Base-by-base conservation (phyloP, 2,888 invertebrate species). In the Branchinecta sandiegonensis region DNA sequence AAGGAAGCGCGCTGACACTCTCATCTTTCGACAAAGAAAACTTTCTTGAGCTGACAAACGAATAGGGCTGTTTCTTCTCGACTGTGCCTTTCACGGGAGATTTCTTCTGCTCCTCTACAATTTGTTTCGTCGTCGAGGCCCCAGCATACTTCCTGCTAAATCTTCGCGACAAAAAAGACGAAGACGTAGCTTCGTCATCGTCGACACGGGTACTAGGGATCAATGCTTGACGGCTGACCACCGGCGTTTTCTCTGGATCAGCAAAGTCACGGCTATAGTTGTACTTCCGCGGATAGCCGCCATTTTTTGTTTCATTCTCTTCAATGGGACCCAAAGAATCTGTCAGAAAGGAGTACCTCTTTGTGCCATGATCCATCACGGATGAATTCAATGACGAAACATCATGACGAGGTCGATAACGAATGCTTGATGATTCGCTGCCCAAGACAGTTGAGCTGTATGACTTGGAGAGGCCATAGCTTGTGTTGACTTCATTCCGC, bases 191-290 rank as follows among this genome's bases (percentile, higher is more conserved):
- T 37, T 37, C 37, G 37, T 37, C 37, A 37, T 37, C 37, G 37
- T 37, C 37, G 37, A 6, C 37, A 37, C 37, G 37, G 37, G 37
- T 37, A 37, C 37, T 5, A 37, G 37, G 37, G 37, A 37, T 37
- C 37, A 37, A 37, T 56, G 56, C 17, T 56, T 56, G 14, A 8
- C 56, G 56, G 56, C 9, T 17, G 14, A 56, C 56, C 14, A 56
- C 56, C 56, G 56, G 56, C n/a, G 56, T 56, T 56, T 56, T 56
- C 17, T 56, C 56, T 56, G 56, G 11, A 56, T 56, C 56, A 56
- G 14, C 56, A 10, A 56, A 56, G 17, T 56, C 56, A 14, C 56
- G 56, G 17, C 56, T 56, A 10, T 8, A 56, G 10, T 56, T 17
- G 9, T 56, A 56, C 17, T 56, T 56, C 17, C 56, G 56, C 17